phyloP scores from a whole-genome alignment of 2,797 vertebrate genomes.

The Lagorchestes hirsutus region DNA sequence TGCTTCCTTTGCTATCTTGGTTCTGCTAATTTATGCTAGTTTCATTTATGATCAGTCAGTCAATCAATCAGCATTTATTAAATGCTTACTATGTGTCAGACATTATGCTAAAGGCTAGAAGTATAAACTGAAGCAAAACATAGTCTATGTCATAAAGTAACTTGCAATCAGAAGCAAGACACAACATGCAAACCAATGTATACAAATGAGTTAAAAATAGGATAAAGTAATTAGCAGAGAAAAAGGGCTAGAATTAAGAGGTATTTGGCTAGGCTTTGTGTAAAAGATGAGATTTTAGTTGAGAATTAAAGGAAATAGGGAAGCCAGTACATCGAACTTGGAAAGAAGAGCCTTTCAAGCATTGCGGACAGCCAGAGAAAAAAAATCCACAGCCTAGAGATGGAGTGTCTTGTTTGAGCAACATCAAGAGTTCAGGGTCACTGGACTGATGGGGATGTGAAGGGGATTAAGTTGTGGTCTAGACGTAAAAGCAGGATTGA shows the following conservation, averaged over 20 bases:
- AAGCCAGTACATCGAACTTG: neutral
- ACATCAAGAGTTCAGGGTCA: neutral
- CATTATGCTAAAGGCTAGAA: neutral
- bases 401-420: neutral
- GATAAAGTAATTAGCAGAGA: neutral
- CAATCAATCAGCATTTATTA: neutral
- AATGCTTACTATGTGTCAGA: neutral
- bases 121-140: neutral
- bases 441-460: neutral
- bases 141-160: neutral
- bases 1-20: neutral
- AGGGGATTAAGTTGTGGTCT: neutral
- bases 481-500: neutral
- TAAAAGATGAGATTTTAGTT: no score
- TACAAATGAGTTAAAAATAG: neutral
- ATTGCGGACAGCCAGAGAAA: neutral
- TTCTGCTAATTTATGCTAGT: neutral
- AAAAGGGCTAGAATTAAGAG: neutral
- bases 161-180: neutral
- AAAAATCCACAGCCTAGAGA: neutral
- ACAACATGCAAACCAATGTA: neutral
- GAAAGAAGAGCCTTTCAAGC: neutral
- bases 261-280: neutral
- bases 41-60: neutral
- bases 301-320: neutral